These are phyloP conservation scores for Masticophis lateralis DNA, from an alignment of 2,797 vertebrate genomes.

Conservation along the genomic window DNA sequence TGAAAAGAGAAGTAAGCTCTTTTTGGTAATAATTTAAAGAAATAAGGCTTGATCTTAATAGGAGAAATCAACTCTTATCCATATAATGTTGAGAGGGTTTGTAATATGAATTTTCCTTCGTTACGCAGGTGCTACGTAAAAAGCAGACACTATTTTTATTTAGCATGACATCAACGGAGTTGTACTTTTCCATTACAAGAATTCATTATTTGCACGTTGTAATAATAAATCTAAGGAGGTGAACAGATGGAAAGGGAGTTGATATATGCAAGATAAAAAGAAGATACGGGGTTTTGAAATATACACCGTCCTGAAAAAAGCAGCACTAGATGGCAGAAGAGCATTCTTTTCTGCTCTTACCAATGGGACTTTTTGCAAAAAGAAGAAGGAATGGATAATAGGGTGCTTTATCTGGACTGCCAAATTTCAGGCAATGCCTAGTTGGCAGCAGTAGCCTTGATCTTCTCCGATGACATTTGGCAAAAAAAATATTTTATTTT, in stretches of 20 bases:
- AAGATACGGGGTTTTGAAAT: background rate
- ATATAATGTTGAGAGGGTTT: background rate
- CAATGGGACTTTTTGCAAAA: background rate
- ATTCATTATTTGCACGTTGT: background rate
- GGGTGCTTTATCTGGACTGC: background rate
- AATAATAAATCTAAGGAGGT: background rate
- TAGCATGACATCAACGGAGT: background rate
- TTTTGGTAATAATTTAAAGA: background rate
- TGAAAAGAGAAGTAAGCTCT: background rate
- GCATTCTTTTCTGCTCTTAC: conserved; percentile 43
- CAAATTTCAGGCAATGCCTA: background rate
- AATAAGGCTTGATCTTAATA: background rate
- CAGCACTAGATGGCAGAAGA: conserved; percentile 71
- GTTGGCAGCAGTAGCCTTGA: background rate
- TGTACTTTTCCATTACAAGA: background rate
- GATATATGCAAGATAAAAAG: background rate
- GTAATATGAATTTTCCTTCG: background rate
- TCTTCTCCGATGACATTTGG: background rate
- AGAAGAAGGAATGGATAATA: background rate
- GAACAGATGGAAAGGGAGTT: background rate
- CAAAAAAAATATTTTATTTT: background rate
- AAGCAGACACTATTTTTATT: background rate
- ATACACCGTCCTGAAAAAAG: conserved; percentile 7
- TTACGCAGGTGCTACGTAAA: background rate
- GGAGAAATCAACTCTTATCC: background rate